Conservation (phyloP, 2,113 vertebrate genomes). For the Grammomys surdaster region DNA sequence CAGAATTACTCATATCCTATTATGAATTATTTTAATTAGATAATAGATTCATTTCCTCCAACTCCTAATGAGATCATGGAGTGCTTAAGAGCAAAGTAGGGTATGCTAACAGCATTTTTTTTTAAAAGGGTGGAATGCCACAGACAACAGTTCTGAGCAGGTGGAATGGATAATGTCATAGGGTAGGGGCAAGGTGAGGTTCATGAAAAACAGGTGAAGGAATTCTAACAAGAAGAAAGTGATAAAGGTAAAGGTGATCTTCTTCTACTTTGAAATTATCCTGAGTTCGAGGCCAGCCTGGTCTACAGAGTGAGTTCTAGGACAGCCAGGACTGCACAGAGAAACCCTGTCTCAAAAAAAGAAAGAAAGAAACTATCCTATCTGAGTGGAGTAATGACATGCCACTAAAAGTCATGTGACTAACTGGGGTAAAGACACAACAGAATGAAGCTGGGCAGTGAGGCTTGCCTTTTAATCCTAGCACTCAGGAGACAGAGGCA, state of each 20-base stretch:
- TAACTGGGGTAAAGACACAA: not conserved
- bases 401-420: slow-evolving; percentile 2
- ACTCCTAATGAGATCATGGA: slow-evolving; percentile 42
- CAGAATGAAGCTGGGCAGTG: not conserved
- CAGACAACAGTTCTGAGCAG: not conserved
- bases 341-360: too few relatives aligned
- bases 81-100: not conserved
- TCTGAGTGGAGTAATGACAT: not conserved
- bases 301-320: too few relatives aligned
- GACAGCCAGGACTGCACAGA: too few relatives aligned
- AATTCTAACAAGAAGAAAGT: not conserved
- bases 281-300: not conserved
- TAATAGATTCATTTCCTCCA: slow-evolving; percentile 56
- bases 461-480: not conserved
- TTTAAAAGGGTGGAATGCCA: slow-evolving; percentile 20
- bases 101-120: slow-evolving; percentile 32
- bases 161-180: not conserved
- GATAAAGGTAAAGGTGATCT: not conserved
- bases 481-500: not conserved
- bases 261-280: slow-evolving; percentile 35
- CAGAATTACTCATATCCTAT: slow-evolving; percentile 37
- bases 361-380: too few relatives aligned
- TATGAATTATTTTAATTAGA: slow-evolving; percentile 64
- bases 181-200: too few relatives aligned
- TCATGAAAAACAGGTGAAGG: not conserved